Evolutionary conservation across 2,888 invertebrate species (phyloP), one percentile per base, ranked within the genome.

Genomic region (Acrobasis suavella): DNA sequence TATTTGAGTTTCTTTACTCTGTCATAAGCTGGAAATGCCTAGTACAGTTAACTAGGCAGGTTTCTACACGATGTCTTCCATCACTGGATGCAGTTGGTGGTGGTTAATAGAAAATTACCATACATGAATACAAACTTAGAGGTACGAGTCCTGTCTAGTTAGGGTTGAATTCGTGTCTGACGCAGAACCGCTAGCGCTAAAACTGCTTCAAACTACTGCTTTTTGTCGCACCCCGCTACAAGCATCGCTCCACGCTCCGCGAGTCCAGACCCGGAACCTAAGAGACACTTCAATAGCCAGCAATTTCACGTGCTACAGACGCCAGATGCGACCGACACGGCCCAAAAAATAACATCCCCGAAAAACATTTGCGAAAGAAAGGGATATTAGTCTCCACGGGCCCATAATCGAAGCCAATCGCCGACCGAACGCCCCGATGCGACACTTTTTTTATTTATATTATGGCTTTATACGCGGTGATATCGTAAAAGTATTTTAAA

Each of bases 321-420:
- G 80, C 89, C 91, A 91, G 82, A 89, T 91, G 91, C 85, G 90
- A 83, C 89, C 87, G 86, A 87, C 87, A 87, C 83, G 82, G 42
- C 56, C 85, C 84, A 85, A 89, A 91, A 91, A 90, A 91, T 89
- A 87, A 89, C 87, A 87, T 86, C 83, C 87, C 82, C 83, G 88
- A 81, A 85, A 89, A 88, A 88, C 90, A 89, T 89, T 89, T 85
- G 81, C 82, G 76, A 88, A 89, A 88, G 89, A 89, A 89, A 87
- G 80, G 89, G 85, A 89, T 93, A 93, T 92, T 91, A 91, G 87
- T 92, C 93, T 92, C 93, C 83, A 81, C 77, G 92, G 93, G 74
- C 82, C 91, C 76, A 90, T 93, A 89, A 91, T 92, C 91, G 89
- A 91, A 89, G 86, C 87, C 92, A 91, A 92, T 93, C 84, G 92